Conservation (phyloP, 2,113 vertebrate species). For the Paracanthobrama guichenoti region DNA sequence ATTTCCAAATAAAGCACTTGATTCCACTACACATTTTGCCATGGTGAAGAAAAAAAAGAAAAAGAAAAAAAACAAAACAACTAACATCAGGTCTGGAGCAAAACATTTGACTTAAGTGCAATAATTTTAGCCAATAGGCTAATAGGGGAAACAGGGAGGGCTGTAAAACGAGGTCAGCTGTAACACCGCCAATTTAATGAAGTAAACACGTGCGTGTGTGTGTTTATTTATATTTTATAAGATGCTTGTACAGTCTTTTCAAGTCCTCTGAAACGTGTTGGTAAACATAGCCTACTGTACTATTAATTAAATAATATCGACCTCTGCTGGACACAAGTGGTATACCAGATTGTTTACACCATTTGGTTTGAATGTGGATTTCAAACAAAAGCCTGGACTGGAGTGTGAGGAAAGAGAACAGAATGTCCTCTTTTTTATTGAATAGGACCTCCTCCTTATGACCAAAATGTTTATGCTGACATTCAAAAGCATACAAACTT, state of each 20-base stretch:
- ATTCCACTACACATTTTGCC: too few relatives aligned
- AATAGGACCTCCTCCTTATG: background rate
- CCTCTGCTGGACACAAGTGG: slow-evolving; percentile 31
- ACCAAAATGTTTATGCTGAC: background rate
- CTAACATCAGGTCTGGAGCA: too few relatives aligned
- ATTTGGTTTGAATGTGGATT: slow-evolving; percentile 2
- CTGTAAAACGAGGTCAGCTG: background rate
- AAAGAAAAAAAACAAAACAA: too few relatives aligned
- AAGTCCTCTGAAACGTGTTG: background rate
- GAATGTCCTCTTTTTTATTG: slow-evolving; percentile 35
- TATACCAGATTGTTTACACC: slow-evolving; percentile 59
- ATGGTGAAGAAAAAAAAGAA: too few relatives aligned
- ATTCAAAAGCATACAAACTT: background rate
- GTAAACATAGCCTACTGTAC: background rate
- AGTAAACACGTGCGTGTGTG: too few relatives aligned
- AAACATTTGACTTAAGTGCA: too few relatives aligned
- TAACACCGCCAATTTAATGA: background rate
- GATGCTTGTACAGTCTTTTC: background rate
- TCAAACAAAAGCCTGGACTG: slow-evolving; percentile 12
- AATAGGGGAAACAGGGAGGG: too few relatives aligned
- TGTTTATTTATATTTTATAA: background rate
- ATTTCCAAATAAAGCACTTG: too few relatives aligned
- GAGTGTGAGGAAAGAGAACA: slow-evolving; percentile 33
- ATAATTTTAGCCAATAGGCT: too few relatives aligned
- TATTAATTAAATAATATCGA: background rate